These are phyloP conservation scores for Andrena bucephala DNA, from an alignment of 2,888 invertebrate species.

Conservation along the genomic window DNA sequence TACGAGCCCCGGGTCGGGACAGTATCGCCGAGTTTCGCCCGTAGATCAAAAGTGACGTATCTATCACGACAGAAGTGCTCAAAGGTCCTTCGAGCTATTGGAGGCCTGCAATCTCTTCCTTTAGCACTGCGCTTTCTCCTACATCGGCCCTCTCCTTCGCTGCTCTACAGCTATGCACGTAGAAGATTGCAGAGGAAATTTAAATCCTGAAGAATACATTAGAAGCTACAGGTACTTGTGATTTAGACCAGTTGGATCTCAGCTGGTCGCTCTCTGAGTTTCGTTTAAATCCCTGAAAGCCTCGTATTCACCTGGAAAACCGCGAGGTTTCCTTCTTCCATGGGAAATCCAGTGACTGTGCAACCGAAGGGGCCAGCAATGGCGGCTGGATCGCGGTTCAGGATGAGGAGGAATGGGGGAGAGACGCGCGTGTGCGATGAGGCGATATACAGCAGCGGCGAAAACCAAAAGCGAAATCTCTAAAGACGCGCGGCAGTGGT, in stretches of 20 bases:
- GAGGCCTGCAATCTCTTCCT: not conserved
- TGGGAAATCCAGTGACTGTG: conserved; percentile 12
- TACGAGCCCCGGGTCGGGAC: conserved; percentile 81
- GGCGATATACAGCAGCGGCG: conserved; percentile 80
- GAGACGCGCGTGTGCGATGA: conserved; percentile 78
- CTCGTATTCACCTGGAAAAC: not conserved
- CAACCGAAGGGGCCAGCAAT: conserved; percentile 63
- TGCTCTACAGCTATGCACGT: too few species aligned
- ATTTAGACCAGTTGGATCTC: not conserved
- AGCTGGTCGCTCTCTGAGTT: not conserved
- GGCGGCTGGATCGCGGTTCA: conserved; percentile 55
- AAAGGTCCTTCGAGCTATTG: conserved; percentile 66
- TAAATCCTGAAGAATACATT: too few species aligned
- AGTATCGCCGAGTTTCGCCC: conserved; percentile 75
- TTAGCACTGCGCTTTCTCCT: not conserved
- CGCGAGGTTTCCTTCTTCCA: not conserved
- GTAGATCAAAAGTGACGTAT: conserved; percentile 84
- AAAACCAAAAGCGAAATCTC: conserved; percentile 80
- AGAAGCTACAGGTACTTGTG: too few species aligned
- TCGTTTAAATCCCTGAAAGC: conserved; percentile 11
- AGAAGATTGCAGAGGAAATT: too few species aligned
- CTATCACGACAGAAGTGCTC: conserved; percentile 82
- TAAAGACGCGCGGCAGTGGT: conserved; percentile 37
- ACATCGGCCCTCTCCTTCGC: too few species aligned
- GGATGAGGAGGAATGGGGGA: conserved; percentile 8